Evolutionary conservation across 2,888 invertebrate species (phyloP).

Genomic region (Mallateleia sp.): DNA sequence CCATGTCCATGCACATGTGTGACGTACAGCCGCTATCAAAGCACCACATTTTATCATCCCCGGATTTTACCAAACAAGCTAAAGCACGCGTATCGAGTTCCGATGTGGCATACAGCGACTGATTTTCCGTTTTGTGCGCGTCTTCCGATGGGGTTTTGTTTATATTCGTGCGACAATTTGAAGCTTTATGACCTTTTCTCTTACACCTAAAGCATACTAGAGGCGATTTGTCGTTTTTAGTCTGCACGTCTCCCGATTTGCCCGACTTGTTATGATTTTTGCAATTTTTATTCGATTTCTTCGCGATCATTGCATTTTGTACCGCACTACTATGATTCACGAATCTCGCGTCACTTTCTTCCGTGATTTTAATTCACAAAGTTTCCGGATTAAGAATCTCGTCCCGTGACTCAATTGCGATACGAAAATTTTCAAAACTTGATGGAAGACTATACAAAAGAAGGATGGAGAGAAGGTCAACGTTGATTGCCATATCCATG

Average conservation of each 20-base stretch:
- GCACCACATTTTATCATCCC: constrained; percentile 11
- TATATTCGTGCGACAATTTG: background rate
- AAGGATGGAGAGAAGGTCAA: constrained; percentile 42
- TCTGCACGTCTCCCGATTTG: background rate
- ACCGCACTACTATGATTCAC: background rate
- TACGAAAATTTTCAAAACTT: constrained; percentile 46
- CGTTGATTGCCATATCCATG: constrained; percentile 55
- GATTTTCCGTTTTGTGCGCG: background rate
- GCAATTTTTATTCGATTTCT: background rate
- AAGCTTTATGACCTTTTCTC: background rate
- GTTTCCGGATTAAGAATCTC: constrained; percentile 42
- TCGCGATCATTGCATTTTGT: constrained; percentile 26
- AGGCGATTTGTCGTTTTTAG: background rate
- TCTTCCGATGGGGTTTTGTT: background rate
- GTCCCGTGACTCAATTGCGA: constrained; percentile 65
- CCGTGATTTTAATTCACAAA: constrained; percentile 37
- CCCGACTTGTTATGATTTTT: background rate
- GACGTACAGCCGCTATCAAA: constrained; percentile 60
- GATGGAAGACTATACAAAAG: constrained; percentile 36
- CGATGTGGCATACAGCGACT: background rate
- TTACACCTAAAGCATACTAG: background rate
- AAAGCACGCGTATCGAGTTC: background rate
- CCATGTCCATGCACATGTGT: constrained; percentile 52
- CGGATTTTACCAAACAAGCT: background rate
- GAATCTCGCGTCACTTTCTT: constrained; percentile 17